Evolutionary conservation across 2,888 invertebrate genomes (phyloP).

Genomic region (Catocala fraxini): DNA sequence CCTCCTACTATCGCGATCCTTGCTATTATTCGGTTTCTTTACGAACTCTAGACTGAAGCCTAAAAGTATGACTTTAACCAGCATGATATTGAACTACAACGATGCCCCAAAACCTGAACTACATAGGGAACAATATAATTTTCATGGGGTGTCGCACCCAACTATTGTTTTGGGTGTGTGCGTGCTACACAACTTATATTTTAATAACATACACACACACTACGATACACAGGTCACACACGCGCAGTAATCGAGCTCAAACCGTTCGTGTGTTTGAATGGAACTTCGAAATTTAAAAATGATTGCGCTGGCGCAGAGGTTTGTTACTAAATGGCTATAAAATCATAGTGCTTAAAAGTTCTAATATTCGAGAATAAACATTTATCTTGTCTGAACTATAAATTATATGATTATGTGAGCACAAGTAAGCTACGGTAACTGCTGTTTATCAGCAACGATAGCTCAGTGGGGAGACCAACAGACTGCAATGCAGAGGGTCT

Average conservation of each 20-base stretch:
- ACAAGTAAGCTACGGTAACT: too few species aligned
- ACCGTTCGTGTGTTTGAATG: constrained; percentile 68
- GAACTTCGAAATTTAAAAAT: constrained; percentile 58
- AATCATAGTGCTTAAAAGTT: neutral
- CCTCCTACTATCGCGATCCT: too few species aligned
- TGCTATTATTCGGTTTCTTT: too few species aligned
- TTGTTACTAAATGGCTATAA: constrained; percentile 35
- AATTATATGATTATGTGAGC: too few species aligned
- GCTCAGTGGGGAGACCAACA: too few species aligned
- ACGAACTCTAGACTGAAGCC: too few species aligned
- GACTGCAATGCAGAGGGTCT: too few species aligned
- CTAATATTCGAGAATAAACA: too few species aligned
- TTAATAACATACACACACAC: constrained; percentile 33
- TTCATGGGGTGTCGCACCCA: constrained; percentile 76
- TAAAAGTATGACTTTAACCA: too few species aligned
- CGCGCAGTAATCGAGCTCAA: constrained; percentile 49
- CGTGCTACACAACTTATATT: constrained; percentile 42
- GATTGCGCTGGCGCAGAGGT: constrained; percentile 40
- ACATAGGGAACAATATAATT: constrained; percentile 65
- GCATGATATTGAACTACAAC: constrained; percentile 32
- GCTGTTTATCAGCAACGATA: too few species aligned
- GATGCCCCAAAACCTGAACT: constrained; percentile 37
- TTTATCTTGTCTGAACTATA: too few species aligned
- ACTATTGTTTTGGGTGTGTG: constrained; percentile 53
- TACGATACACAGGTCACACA: constrained; percentile 45